Conservation (phyloP, 2,888 invertebrate species). For the Exocentrus adspersus region DNA sequence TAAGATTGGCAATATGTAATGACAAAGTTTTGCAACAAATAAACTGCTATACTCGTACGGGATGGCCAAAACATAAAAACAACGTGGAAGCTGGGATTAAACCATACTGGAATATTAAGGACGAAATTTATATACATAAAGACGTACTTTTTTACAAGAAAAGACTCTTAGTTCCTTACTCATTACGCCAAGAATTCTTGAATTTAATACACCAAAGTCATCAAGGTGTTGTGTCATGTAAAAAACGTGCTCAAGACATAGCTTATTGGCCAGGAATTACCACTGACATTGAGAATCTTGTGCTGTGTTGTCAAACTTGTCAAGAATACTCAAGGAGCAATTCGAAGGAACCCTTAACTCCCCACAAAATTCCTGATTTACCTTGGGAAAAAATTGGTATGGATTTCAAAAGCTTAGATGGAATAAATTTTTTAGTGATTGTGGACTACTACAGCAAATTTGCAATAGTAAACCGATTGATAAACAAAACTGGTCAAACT, state of each 20-base stretch:
- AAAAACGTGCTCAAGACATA: conserved; percentile 37
- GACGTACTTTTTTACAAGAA: no score
- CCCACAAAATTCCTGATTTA: conserved; percentile 22
- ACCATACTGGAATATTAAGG: no score
- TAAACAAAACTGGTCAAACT: background rate
- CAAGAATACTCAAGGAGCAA: conserved; percentile 22
- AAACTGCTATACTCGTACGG: no score
- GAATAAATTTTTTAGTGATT: conserved; percentile 39
- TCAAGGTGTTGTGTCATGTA: conserved; percentile 31
- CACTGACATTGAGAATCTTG: conserved; percentile 40
- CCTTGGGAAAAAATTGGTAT: conserved; percentile 32
- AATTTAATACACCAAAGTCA: conserved; percentile 19
- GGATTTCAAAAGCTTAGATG: conserved; percentile 29
- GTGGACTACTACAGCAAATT: conserved; percentile 46
- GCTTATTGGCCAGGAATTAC: conserved; percentile 44
- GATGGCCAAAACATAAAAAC: no score
- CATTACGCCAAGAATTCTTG: conserved; percentile 17
- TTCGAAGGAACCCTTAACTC: conserved; percentile 25
- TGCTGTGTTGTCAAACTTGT: conserved; percentile 28
- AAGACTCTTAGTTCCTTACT: no score
- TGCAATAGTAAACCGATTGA: conserved; percentile 32
- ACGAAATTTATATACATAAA: no score
- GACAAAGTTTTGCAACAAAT: no score
- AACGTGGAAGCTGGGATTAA: no score
- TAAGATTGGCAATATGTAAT: no score